These are phyloP conservation scores for Bubalus kerabau DNA, from an alignment of 2,113 vertebrate genomes.

Conservation along the genomic window DNA sequence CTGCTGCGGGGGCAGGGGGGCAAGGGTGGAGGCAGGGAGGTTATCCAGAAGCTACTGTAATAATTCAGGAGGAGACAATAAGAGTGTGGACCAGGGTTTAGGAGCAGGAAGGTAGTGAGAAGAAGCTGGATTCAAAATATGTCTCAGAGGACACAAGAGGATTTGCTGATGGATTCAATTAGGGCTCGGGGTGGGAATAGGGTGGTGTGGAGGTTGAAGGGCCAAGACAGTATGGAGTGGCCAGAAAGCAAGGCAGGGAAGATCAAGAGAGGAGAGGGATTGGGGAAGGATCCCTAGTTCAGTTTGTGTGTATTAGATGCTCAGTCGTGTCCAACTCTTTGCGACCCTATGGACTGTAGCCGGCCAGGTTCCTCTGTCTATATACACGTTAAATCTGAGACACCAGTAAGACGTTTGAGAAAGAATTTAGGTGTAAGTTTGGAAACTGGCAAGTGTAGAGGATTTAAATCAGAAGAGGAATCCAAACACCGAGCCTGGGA, in stretches of 20 bases:
- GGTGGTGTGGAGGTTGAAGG: not conserved
- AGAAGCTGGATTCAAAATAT: not conserved
- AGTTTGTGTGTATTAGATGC: not conserved
- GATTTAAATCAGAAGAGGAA: not conserved
- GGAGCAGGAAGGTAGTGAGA: not conserved
- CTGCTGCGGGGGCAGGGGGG: fast-evolving
- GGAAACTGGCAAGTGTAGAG: not conserved
- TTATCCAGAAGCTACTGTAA: not conserved
- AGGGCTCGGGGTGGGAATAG: not conserved
- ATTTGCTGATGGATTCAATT: not conserved
- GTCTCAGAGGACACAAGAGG: not conserved
- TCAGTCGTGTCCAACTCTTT: not conserved
- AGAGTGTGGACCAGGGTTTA: not conserved
- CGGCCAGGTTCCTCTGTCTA: not conserved
- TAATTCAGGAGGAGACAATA: not conserved
- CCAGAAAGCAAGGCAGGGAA: not conserved
- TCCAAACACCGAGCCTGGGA: not conserved
- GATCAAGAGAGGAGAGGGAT: not conserved
- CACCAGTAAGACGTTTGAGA: not conserved
- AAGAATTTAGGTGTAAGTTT: not conserved
- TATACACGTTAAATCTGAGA: not conserved
- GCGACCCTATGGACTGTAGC: not conserved
- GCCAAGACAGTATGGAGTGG: not conserved
- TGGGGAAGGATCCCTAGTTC: not conserved
- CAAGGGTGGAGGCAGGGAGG: not conserved